Percentiles rank a stretch among this genome's conserved stretches.
phyloP scores from a whole-genome alignment of 2,888 invertebrate species.

The Cantharis lateralis region DNA sequence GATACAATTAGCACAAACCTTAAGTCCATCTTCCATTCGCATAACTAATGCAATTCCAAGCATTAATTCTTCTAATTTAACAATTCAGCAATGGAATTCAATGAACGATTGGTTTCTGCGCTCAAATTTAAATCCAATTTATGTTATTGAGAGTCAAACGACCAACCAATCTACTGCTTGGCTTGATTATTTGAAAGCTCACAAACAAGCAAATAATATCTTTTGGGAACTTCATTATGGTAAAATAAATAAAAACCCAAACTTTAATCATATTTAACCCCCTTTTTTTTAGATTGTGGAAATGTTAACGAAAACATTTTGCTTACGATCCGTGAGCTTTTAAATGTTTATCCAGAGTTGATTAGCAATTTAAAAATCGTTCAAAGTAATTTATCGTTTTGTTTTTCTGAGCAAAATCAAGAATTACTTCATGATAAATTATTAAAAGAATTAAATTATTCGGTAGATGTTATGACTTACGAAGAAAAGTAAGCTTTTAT shows the following conservation, averaged over 20 bases:
- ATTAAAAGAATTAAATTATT: background rate
- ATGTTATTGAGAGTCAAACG: constrained; percentile 67
- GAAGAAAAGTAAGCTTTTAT: background rate
- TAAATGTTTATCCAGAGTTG: background rate
- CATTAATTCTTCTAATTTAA: constrained; percentile 36
- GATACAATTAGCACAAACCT: background rate
- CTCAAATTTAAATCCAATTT: constrained; percentile 69
- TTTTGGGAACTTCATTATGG: constrained; percentile 79
- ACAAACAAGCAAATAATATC: constrained; percentile 63
- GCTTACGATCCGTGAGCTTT: background rate
- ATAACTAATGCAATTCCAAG: constrained; percentile 62
- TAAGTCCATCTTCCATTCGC: constrained; percentile 58
- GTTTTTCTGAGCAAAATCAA: background rate
- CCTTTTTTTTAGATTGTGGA: background rate
- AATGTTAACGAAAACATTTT: background rate
- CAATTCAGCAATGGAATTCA: constrained; percentile 49
- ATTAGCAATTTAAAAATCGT: background rate
- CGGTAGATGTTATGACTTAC: background rate
- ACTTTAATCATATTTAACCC: background rate
- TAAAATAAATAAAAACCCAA: constrained; percentile 48
- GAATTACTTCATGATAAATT: background rate
- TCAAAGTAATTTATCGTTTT: background rate
- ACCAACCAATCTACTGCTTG: constrained; percentile 63
- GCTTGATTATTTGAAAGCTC: constrained; percentile 68
- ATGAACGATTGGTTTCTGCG: constrained; percentile 60